Base-by-base conservation (phyloP, 2,113 vertebrate genomes). In the Prochilodus magdalenae region DNA sequence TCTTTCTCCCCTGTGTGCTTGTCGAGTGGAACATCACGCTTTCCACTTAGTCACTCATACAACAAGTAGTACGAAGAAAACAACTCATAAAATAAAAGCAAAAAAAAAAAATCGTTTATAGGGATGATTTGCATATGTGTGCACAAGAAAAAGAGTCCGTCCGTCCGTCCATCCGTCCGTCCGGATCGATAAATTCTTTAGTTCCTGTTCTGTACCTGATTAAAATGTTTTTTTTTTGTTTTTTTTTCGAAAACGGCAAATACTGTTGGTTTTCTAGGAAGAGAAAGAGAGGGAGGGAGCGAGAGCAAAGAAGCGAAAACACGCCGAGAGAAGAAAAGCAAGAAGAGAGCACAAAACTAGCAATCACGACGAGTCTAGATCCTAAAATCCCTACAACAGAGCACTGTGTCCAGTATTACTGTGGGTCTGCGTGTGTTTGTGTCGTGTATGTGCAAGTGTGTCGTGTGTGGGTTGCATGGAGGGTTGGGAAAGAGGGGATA, bases 161-260 rank as follows among this genome's bases (percentile, higher is more conserved):
- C 57, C 24, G 57, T 26, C 57, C 57, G 57, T 60, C n/a, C 75
- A 70, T 80, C n/a, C n/a, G n/a, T n/a, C n/a, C n/a, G n/a, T n/a
- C 79, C 73, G 62, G 91, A 89, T 91, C 83, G 85, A 88, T 89
- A 80, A 77, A 44, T 57, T 60, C 75, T 84, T 89, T 20, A 73
- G 84, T 86, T 81, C 89, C 85, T 90, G 90, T 94, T 89, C 27
- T 70, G 87, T 90, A 91, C 86, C 87, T 85, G 90, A 92, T 88
- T n/a, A n/a, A n/a, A n/a, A n/a, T n/a, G n/a, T n/a, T 36, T 7
- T 36, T 4, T 7, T 36, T 36, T 7, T 36, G 3, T 7, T 36
- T 36, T 36, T 80, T 87, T 66, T 73, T 60, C n/a, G 6, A 81
- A 86, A 86, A 93, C 67, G 87, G 89, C 87, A 78, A 86, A 86